phyloP scores from a whole-genome alignment of 2,113 vertebrate genomes.

The Ceuthmochares aereus region DNA sequence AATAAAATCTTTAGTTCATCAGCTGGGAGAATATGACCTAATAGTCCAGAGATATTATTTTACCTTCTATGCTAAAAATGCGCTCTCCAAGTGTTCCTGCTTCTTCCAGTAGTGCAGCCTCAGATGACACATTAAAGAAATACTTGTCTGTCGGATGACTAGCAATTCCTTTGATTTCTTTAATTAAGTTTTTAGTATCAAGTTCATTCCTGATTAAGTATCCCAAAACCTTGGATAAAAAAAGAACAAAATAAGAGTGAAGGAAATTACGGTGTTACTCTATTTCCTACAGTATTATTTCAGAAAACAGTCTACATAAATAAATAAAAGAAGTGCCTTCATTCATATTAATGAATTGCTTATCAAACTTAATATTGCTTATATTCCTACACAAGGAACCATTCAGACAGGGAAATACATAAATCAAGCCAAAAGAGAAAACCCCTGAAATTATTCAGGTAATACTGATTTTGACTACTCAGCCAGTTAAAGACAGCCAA shows the following conservation, averaged over 20 bases:
- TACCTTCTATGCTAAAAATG: conserved; percentile 98
- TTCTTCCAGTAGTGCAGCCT: conserved; percentile 88
- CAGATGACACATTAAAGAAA: conserved; percentile 94
- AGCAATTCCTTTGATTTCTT: conserved; percentile 95
- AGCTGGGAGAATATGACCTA: not conserved
- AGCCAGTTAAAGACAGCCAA: not conserved
- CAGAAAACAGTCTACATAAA: not conserved
- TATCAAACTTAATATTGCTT: not conserved
- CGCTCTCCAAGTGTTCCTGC: conserved; percentile 90
- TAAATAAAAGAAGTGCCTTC: not conserved
- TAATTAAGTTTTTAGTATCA: conserved; percentile 88
- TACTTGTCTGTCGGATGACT: conserved; percentile 87
- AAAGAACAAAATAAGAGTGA: not conserved
- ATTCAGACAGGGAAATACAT: not conserved
- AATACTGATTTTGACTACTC: not conserved
- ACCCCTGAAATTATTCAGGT: not conserved
- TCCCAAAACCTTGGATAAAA: conserved; percentile 86
- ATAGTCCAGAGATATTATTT: not conserved
- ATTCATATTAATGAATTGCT: not conserved
- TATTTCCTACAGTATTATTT: not conserved
- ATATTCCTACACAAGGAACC: not conserved
- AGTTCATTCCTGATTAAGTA: conserved; percentile 88
- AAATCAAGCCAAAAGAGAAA: not conserved
- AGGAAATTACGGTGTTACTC: not conserved
- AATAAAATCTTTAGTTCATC: not conserved